Percentiles rank a stretch among this genome's conserved stretches.
phyloP scores from a whole-genome alignment of 2,888 invertebrate species.

The Drosophila testacea region DNA sequence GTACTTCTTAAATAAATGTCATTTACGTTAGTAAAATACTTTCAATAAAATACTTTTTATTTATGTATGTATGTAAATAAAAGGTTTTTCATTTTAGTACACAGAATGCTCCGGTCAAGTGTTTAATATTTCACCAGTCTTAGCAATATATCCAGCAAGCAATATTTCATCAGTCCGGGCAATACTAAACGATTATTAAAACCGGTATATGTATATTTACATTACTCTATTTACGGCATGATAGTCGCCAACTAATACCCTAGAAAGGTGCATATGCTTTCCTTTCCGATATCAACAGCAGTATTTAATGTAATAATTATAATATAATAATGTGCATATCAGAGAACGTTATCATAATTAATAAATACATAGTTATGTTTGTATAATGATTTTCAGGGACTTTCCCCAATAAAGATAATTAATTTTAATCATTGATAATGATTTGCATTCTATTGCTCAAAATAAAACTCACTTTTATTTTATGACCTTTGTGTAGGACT shows the following conservation, averaged over 20 bases:
- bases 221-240: neutral
- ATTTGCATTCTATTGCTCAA: no score
- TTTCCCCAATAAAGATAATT: no score
- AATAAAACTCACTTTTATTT: no score
- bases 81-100: neutral
- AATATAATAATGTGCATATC: no score
- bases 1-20: neutral
- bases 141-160: neutral
- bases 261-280: neutral
- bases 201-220: neutral
- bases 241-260: neutral
- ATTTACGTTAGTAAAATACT: no score
- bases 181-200: neutral
- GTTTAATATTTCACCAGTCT: neutral
- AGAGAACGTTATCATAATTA: no score
- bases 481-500: no score
- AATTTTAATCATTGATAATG: no score
- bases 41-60: neutral
- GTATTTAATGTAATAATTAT: no score
- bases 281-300: neutral
- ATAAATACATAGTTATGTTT: no score
- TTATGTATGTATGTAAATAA: neutral
- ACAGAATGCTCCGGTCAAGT: no score
- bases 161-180: slow-evolving; percentile 1
- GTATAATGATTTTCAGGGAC: no score